These are phyloP conservation scores for Myrmophylax atrothorax DNA, from an alignment of 2,113 vertebrate species.

Conservation along the genomic window DNA sequence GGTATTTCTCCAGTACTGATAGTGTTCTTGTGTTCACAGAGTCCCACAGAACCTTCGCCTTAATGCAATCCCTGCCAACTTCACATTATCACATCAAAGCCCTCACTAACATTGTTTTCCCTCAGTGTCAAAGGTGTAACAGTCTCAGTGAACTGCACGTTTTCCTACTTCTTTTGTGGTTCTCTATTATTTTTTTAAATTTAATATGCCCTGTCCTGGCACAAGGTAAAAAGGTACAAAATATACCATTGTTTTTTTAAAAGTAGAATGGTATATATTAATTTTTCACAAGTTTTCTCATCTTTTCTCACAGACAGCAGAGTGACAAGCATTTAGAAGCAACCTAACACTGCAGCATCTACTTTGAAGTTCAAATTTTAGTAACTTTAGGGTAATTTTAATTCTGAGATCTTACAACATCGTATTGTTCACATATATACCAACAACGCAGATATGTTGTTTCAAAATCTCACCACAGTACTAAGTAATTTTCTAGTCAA, in stretches of 20 bases:
- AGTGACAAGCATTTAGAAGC: neutral
- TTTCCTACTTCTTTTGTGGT: neutral
- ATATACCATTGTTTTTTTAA: neutral
- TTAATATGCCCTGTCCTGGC: neutral
- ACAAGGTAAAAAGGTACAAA: neutral
- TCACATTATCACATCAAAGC: slow-evolving; percentile 80
- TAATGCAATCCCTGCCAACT: slow-evolving; percentile 77
- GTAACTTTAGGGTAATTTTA: slow-evolving; percentile 10
- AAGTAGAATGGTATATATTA: neutral
- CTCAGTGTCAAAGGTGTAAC: slow-evolving; percentile 53
- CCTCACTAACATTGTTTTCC: slow-evolving; percentile 59
- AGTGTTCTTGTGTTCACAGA: slow-evolving; percentile 73
- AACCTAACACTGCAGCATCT: neutral
- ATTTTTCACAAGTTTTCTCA: neutral
- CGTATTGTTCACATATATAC: slow-evolving; percentile 49
- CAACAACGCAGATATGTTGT: slow-evolving; percentile 29
- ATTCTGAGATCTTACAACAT: slow-evolving; percentile 26
- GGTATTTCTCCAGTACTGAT: slow-evolving; percentile 78
- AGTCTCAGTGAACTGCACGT: neutral
- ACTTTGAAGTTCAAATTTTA: slow-evolving; percentile 9
- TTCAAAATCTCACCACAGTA: slow-evolving; percentile 57
- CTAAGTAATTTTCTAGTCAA: slow-evolving; percentile 22
- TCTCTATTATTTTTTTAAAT: neutral
- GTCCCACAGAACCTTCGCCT: slow-evolving; percentile 69
- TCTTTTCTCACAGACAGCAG: neutral